These are phyloP conservation scores for Dorcus hopei DNA, from an alignment of 2,888 invertebrate genomes.

Conservation along the genomic window DNA sequence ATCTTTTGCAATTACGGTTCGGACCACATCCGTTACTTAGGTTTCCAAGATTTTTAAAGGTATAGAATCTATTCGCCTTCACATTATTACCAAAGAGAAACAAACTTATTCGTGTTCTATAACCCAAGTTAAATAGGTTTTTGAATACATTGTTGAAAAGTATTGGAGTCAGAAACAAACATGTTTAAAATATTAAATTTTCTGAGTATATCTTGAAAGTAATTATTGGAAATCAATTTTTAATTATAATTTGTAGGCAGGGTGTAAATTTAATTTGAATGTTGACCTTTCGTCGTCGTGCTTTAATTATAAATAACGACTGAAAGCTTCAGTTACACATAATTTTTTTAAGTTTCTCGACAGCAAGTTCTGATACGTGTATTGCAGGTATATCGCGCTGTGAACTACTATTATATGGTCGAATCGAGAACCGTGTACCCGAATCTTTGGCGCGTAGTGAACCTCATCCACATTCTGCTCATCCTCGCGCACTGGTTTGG, in stretches of 20 bases:
- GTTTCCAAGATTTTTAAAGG: conserved; percentile 85
- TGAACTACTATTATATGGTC: conserved; percentile 93
- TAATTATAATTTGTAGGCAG: too few relatives aligned
- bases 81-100: too few relatives aligned
- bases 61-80: conserved; percentile 40
- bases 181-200: too few relatives aligned
- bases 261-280: too few relatives aligned
- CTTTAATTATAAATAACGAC: too few relatives aligned
- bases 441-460: conserved; percentile 93
- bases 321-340: too few relatives aligned
- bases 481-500: conserved; percentile 97
- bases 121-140: too few relatives aligned
- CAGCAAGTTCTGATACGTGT: neutral
- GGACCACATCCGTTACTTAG: conserved; percentile 82
- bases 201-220: too few relatives aligned
- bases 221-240: neutral
- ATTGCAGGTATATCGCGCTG: conserved; percentile 81
- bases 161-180: too few relatives aligned
- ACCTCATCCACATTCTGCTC: conserved; percentile 90
- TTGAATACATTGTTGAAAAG: too few relatives aligned
- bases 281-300: too few relatives aligned
- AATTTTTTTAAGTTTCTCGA: neutral
- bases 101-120: too few relatives aligned
- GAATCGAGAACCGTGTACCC: conserved; percentile 95
- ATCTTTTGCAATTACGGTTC: conserved; percentile 79